Conservation (phyloP, 2,797 vertebrate species). For the Lophius americanus region DNA sequence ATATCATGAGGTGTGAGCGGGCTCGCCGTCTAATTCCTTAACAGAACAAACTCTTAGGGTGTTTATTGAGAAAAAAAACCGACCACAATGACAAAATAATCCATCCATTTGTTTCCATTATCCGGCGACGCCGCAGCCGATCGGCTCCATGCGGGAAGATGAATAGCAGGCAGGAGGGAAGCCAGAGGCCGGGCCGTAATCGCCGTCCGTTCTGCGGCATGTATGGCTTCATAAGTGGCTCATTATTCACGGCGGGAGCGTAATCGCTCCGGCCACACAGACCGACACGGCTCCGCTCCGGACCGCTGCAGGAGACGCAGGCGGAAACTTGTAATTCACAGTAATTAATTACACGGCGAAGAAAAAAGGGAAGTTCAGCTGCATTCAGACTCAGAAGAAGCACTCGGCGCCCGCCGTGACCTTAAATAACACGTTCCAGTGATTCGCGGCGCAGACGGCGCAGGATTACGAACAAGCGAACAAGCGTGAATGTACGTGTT, state of each 20-base stretch:
- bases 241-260: conserved; percentile 9
- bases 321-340: conserved; percentile 1
- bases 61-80: background rate
- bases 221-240: conserved; percentile 7
- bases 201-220: conserved; percentile 13
- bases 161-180: conserved; percentile 20
- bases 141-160: background rate
- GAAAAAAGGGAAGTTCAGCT: background rate
- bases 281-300: background rate
- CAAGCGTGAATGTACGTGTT: background rate
- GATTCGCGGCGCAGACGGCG: background rate
- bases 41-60: background rate
- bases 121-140: background rate
- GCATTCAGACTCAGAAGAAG: background rate
- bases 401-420: background rate
- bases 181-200: conserved; percentile 10
- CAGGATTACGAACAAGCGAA: background rate
- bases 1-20: too few relatives aligned
- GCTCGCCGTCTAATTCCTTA: background rate
- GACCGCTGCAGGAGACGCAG: background rate
- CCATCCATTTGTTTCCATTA: conserved; percentile 13
- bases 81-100: background rate
- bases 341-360: conserved; percentile 9
- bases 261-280: conserved; percentile 2
- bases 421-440: background rate